These are phyloP conservation scores for Syngnathus typhle DNA, from an alignment of 2,113 vertebrate genomes.

Conservation along the genomic window DNA sequence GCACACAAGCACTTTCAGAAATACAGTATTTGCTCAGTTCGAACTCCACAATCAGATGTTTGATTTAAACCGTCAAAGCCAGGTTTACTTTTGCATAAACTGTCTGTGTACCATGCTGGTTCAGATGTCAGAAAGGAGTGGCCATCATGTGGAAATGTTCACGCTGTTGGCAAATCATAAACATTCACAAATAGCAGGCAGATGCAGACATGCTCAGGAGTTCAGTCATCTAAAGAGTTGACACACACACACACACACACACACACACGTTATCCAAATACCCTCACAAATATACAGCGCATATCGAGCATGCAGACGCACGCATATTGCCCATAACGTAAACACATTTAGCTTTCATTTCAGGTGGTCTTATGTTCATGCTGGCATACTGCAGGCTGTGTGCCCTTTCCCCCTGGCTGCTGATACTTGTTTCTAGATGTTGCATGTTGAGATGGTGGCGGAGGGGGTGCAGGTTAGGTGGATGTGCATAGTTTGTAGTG, in stretches of 20 bases:
- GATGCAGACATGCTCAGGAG: constrained; percentile 65
- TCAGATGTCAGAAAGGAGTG: constrained; percentile 42
- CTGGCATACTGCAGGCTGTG: constrained; percentile 9
- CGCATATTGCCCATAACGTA: constrained; percentile 47
- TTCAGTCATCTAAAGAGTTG: constrained; percentile 58
- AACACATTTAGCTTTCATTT: constrained; percentile 47
- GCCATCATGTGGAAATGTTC: constrained; percentile 67
- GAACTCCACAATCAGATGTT: constrained; percentile 20
- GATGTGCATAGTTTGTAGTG: constrained; percentile 36
- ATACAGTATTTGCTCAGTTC: constrained; percentile 2
- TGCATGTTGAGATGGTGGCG: constrained; percentile 34
- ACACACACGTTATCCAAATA: constrained; percentile 37
- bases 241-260: constrained; percentile 5
- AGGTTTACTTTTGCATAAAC: constrained; percentile 27
- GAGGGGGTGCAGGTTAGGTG: constrained; percentile 13
- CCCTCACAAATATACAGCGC: constrained; percentile 32
- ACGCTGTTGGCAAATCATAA: constrained; percentile 65
- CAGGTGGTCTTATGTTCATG: constrained; percentile 47
- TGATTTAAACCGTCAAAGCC: constrained; percentile 21
- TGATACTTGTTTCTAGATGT: constrained; percentile 26
- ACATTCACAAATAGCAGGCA: constrained; percentile 70
- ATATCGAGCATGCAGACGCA: constrained; percentile 47
- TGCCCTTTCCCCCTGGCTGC: constrained; percentile 24
- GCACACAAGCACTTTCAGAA: constrained; percentile 7
- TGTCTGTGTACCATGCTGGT: constrained; percentile 31